These are phyloP conservation scores for Chlorospingus semifuscus DNA, from an alignment of 2,797 vertebrate species.

Conservation along the genomic window DNA sequence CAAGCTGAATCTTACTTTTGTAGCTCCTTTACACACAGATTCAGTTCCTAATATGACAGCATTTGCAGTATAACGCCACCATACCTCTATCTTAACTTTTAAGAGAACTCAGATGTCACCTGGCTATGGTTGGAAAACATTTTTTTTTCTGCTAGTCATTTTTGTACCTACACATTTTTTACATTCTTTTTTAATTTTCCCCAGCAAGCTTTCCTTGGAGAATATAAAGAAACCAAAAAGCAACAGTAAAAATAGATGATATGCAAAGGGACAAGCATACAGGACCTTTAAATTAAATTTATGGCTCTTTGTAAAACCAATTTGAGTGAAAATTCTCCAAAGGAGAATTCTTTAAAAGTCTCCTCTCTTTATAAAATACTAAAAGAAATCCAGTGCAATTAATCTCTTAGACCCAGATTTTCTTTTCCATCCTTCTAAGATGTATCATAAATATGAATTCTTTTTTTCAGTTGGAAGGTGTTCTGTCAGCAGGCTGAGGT, in stretches of 20 bases:
- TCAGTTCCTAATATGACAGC: not conserved
- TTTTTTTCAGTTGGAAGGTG: not conserved
- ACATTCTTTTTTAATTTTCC: not conserved
- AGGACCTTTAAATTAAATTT: not conserved
- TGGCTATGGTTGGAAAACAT: not conserved
- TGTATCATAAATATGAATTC: not conserved
- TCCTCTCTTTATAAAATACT: not conserved
- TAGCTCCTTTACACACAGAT: not conserved
- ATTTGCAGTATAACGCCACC: not conserved
- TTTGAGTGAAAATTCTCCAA: not conserved
- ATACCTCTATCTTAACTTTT: not conserved
- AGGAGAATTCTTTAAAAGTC: not conserved
- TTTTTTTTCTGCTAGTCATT: not conserved
- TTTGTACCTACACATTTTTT: not conserved
- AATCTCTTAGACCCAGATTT: not conserved
- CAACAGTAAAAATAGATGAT: not conserved
- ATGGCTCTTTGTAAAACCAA: not conserved
- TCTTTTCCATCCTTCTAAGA: not conserved
- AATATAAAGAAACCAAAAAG: not conserved
- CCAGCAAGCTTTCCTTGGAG: not conserved
- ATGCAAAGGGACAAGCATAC: not conserved
- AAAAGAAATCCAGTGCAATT: not conserved
- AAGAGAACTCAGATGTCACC: not conserved
- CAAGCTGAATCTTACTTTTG: not conserved
- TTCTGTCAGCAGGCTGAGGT: not conserved